phyloP scores from a whole-genome alignment of 2,113 vertebrate genomes.

The Oriolus oriolus region DNA sequence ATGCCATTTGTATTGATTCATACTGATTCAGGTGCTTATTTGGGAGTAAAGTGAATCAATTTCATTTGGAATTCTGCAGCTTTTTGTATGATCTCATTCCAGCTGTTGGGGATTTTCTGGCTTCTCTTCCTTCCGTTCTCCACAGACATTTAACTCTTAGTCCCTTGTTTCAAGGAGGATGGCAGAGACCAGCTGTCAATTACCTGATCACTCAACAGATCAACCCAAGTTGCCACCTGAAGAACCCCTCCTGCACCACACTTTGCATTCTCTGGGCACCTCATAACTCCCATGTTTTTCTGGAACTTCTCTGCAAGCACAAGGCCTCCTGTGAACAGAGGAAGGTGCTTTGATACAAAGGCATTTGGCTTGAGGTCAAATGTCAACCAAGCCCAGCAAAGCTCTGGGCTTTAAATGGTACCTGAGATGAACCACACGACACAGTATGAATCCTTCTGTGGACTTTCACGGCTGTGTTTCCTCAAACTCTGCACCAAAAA shows the following conservation, averaged over 20 bases:
- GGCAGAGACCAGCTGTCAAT: neutral
- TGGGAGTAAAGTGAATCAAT: neutral
- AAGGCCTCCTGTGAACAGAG: neutral
- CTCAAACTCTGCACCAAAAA: neutral
- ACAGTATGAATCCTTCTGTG: neutral
- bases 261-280: neutral
- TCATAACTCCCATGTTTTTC: rapidly evolving
- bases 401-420: neutral
- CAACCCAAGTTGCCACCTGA: neutral
- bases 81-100: neutral
- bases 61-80: neutral
- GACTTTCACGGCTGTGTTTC: neutral
- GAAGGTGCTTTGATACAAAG: neutral
- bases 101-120: neutral
- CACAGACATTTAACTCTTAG: neutral
- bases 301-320: neutral
- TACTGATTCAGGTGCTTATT: neutral
- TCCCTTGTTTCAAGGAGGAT: neutral
- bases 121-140: neutral
- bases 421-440: neutral
- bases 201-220: neutral
- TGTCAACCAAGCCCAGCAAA: rapidly evolving
- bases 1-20: slow-evolving; percentile 4
- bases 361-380: neutral
- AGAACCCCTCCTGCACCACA: neutral